phyloP scores from a whole-genome alignment of 1,140 invertebrate genomes.

The Caerostris extrusa region DNA sequence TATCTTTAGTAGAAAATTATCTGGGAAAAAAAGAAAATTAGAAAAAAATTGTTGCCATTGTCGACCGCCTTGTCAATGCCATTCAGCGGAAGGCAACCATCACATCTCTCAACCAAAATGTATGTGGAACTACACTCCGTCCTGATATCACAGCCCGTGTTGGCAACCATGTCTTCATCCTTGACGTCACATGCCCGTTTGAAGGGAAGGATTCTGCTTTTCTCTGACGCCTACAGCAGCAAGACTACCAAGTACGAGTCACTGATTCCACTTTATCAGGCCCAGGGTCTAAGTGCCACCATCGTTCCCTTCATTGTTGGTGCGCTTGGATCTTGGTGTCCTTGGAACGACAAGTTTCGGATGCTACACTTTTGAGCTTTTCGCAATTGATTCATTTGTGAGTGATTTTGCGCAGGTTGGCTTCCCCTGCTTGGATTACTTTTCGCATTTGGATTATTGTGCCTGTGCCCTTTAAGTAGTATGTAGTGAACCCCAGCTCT shows the following conservation, averaged over 20 bases:
- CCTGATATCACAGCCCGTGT: background rate
- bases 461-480: no score
- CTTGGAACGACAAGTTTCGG: background rate
- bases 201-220: background rate
- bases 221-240: background rate
- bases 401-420: no score
- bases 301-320: background rate
- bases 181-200: background rate
- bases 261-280: no score
- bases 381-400: background rate
- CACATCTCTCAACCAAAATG: no score
- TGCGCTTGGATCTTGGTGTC: slow-evolving; percentile 32
- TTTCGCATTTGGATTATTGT: no score
- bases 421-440: no score
- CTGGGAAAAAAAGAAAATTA: no score
- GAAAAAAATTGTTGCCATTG: no score
- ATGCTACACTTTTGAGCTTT: background rate
- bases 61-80: background rate
- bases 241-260: background rate
- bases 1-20: no score
- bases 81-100: no score
- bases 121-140: background rate
- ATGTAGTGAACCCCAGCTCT: no score
- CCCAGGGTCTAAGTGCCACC: no score
- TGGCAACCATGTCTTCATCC: background rate